Evolutionary conservation across 2,113 vertebrate genomes (phyloP).

Genomic region (Odocoileus hemionus): DNA sequence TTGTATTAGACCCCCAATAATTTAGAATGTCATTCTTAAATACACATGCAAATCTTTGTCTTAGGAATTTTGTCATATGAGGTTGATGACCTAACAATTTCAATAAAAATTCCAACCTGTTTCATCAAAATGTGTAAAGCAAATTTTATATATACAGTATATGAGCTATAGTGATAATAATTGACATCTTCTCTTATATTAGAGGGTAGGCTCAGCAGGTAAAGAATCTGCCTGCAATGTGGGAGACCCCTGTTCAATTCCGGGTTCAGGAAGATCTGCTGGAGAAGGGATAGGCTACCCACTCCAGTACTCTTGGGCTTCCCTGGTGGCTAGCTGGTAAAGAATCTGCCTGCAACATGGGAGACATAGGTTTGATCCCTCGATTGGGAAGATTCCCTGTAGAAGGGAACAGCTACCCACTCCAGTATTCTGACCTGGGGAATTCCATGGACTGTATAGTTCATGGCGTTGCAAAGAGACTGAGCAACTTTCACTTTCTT

Average conservation of each 20-base stretch:
- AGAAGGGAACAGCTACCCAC: background rate
- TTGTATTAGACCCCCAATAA: background rate
- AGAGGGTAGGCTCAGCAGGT: background rate
- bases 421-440: background rate
- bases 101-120: conserved; percentile 3
- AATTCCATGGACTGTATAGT: background rate
- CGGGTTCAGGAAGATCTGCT: background rate
- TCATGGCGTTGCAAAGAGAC: background rate
- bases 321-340: background rate
- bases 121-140: background rate
- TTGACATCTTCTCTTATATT: background rate
- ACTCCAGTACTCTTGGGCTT: background rate
- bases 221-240: background rate
- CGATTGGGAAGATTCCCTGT: background rate
- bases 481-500: background rate
- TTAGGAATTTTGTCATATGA: conserved; percentile 7
- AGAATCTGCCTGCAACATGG: background rate
- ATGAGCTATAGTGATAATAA: background rate
- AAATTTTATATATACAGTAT: background rate
- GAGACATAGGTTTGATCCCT: background rate
- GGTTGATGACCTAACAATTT: conserved; percentile 6
- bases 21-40: background rate
- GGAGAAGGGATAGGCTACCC: background rate
- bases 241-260: background rate
- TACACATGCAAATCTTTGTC: conserved; percentile 5